Evolutionary conservation across 2,888 invertebrate genomes (phyloP), one percentile per base, ranked within the genome.

Genomic region (Trissolcus brochymenae): DNA sequence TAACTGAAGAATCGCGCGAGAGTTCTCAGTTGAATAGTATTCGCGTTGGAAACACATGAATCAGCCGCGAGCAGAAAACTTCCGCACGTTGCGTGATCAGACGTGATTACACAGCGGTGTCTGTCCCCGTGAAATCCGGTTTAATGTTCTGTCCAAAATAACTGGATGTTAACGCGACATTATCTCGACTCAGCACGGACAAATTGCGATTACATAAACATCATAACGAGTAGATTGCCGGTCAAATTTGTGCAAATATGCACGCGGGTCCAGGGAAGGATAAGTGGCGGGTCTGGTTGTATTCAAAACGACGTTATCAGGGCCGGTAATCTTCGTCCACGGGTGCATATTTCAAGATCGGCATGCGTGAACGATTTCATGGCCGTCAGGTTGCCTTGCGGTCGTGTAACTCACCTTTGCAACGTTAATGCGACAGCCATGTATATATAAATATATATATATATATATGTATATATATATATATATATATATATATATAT

Each of bases 331-430:
- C 86, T 85, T 80, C 82, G 82, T 83, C 82, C 82, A 81, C 86
- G 86, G 85, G 87, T 86, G 87, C 87, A 88, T 88, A 87, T 88
- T 88, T 88, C 87, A 87, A 85, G 87, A 88, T 87, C 87, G 87
- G 88, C 87, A 87, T 88, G 87, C 88, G 85, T 86, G 87, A 87
- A 87, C 85, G 84, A 86, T 86, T 85, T 88, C 88, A 88, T 87
- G 88, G 87, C 87, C 88, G 86, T 85, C 86, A 84, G 85, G 86
- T 88, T 87, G 84, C 85, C 87, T 87, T 86, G 87, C 86, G 87
- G 87, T 87, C 87, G 82, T 86, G 86, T 86, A 87, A 86, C 87
- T 87, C 85, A 85, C 85, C 83, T 86, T 84, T 84, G 82, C 84
- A 84, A 86, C 87, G 86, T 86, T 87, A 87, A 88, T 86, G 82